Conservation (phyloP, 2,797 vertebrate species). For the Pangasius mekongensis region DNA sequence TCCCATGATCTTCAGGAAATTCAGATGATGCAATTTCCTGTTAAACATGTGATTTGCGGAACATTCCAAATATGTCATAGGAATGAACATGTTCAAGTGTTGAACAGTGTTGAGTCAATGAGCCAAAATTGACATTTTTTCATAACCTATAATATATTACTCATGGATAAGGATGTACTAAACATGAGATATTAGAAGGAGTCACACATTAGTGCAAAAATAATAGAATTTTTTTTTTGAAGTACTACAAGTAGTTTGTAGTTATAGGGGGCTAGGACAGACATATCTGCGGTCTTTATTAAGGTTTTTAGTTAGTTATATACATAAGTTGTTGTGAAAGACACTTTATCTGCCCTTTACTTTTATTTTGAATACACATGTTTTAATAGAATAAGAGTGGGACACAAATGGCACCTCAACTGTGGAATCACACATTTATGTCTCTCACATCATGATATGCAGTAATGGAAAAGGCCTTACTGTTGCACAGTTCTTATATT, state of each 20-base stretch:
- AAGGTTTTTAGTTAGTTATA: neutral
- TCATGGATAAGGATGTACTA: neutral
- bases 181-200: neutral
- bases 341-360: slow-evolving; percentile 24
- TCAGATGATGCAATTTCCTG: too few relatives aligned
- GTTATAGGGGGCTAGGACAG: neutral
- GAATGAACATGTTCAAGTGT: too few relatives aligned
- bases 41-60: too few relatives aligned
- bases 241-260: neutral
- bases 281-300: neutral
- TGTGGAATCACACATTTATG: too few relatives aligned
- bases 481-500: neutral
- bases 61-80: too few relatives aligned
- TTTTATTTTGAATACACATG: neutral
- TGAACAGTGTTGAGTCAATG: too few relatives aligned
- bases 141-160: neutral
- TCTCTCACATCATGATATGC: too few relatives aligned
- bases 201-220: neutral
- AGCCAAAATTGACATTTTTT: neutral
- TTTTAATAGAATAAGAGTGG: neutral
- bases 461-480: too few relatives aligned
- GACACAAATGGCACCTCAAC: too few relatives aligned
- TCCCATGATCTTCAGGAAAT: too few relatives aligned
- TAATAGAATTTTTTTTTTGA: neutral
- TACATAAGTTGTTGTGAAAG: neutral